Percentiles rank a stretch among this genome's conserved stretches.
Evolutionary conservation across 2,113 vertebrate genomes (phyloP).

Genomic region (Paraplagusia blochii): DNA sequence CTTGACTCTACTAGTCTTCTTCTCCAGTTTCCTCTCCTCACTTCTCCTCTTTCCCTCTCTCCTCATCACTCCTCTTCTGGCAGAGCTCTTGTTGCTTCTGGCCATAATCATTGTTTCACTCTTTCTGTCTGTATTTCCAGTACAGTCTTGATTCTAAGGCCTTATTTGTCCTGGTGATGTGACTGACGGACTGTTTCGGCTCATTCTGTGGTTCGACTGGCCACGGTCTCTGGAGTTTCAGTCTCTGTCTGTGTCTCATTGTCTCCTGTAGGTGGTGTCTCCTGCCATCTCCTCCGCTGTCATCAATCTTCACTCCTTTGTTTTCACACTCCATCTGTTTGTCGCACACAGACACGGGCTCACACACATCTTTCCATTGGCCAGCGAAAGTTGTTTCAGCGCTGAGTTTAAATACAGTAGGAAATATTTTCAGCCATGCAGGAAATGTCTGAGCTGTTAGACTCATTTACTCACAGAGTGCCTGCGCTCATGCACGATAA

Average conservation of each 20-base stretch:
- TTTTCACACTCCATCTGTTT: slow-evolving; percentile 46
- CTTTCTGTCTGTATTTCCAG: too few species aligned
- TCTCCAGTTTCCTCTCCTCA: too few species aligned
- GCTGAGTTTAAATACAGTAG: slow-evolving; percentile 61
- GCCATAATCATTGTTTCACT: slow-evolving; percentile 10
- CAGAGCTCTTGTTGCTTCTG: slow-evolving; percentile 23
- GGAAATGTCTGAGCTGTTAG: slow-evolving; percentile 59
- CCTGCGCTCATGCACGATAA: slow-evolving; percentile 1
- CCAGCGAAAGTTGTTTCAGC: slow-evolving; percentile 41
- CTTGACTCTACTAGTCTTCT: too few species aligned
- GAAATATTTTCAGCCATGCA: slow-evolving; percentile 60
- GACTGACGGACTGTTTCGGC: not conserved
- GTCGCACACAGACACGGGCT: slow-evolving; percentile 11
- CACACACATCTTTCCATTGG: not conserved
- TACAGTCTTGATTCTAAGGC: slow-evolving; percentile 12
- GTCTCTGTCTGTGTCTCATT: slow-evolving; percentile 12
- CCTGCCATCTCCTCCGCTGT: not conserved
- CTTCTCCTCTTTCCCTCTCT: too few species aligned
- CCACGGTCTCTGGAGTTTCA: slow-evolving; percentile 10
- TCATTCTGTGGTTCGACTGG: slow-evolving; percentile 20
- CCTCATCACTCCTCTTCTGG: slow-evolving; percentile 12
- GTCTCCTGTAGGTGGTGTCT: slow-evolving; percentile 3
- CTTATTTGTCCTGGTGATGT: slow-evolving; percentile 35
- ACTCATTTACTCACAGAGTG: slow-evolving; percentile 20
- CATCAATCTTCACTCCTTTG: slow-evolving; percentile 8